phyloP scores from a whole-genome alignment of 1,140 invertebrate genomes.

The Drosophila pandora region DNA sequence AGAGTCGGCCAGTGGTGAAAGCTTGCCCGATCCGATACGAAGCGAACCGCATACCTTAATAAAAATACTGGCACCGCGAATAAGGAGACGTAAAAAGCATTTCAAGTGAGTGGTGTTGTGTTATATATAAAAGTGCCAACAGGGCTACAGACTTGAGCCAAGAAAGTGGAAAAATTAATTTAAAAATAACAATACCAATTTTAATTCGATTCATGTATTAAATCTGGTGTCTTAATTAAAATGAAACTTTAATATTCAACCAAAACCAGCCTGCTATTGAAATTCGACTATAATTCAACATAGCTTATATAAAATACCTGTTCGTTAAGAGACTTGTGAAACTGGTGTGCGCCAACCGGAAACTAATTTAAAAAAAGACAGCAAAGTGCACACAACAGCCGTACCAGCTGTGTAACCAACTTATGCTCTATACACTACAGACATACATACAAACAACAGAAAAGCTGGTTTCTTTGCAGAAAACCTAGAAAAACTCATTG shows the following conservation, averaged over 20 bases:
- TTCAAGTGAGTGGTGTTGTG: constrained; percentile 20
- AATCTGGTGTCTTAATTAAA: neutral
- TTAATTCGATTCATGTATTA: neutral
- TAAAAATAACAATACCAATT: neutral
- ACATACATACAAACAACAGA: neutral
- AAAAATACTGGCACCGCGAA: constrained; percentile 38
- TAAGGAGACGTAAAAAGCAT: constrained; percentile 2
- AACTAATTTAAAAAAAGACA: neutral
- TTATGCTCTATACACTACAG: neutral
- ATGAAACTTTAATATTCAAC: neutral
- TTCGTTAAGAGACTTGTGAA: constrained; percentile 22
- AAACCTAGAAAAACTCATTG: neutral
- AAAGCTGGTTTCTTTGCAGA: constrained; percentile 50
- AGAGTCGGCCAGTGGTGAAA: constrained; percentile 63
- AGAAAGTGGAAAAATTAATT: neutral
- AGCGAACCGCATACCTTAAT: neutral
- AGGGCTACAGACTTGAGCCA: neutral
- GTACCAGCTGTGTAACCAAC: constrained; percentile 40
- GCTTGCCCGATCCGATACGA: constrained; percentile 18
- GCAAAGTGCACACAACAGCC: constrained; percentile 15
- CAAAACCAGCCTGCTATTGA: constrained; percentile 43
- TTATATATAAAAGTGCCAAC: constrained; percentile 1
- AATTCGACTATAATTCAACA: constrained; percentile 19
- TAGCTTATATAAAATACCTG: constrained; percentile 74
- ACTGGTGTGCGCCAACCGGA: neutral